Conservation (phyloP, 2,113 vertebrate genomes). For the Triplophysa rosa region DNA sequence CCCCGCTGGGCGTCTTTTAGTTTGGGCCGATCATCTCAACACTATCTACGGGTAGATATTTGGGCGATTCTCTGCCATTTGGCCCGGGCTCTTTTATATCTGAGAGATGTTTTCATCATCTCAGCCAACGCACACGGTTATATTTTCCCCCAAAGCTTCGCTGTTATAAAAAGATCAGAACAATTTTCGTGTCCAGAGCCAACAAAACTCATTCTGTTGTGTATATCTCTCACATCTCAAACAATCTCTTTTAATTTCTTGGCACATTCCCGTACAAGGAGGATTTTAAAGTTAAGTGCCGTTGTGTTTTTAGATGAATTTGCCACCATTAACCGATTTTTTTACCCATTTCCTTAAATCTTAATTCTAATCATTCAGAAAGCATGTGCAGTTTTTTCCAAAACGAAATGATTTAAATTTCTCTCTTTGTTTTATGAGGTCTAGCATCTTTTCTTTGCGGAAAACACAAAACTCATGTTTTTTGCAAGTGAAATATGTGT, state of each 20-base stretch:
- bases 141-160: not conserved
- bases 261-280: not conserved
- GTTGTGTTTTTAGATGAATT: not conserved
- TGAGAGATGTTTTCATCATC: not conserved
- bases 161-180: conserved; percentile 23
- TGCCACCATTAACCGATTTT: no score
- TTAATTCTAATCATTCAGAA: no score
- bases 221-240: conserved; percentile 28
- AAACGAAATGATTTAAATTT: no score
- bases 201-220: conserved; percentile 31
- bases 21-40: no score
- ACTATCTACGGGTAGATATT: not conserved
- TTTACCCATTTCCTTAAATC: no score
- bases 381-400: no score
- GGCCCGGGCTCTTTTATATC: not conserved
- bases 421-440: conserved; percentile 1
- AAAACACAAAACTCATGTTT: not conserved
- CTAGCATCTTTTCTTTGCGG: not conserved
- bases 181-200: conserved; percentile 1
- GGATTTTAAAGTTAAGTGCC: conserved; percentile 32
- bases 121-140: conserved; percentile 7
- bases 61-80: conserved; percentile 2
- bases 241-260: conserved; percentile 32
- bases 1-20: not conserved
- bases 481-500: conserved; percentile 8